phyloP scores from a whole-genome alignment of 1,140 invertebrate genomes.

The Dreissena polymorpha region DNA sequence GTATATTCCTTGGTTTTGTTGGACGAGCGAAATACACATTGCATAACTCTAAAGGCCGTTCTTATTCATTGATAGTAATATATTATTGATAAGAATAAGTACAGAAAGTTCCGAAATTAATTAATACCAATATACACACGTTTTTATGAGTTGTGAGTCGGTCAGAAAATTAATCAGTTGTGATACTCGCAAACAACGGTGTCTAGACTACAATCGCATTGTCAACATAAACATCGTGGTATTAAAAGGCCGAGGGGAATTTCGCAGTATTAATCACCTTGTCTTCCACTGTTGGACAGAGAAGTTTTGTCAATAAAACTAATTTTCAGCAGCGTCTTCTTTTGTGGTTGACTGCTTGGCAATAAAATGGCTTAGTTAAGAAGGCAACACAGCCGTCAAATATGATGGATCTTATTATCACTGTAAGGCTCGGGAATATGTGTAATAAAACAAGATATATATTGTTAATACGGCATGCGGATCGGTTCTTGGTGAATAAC shows the following conservation, averaged over 20 bases:
- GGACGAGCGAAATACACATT: too few relatives aligned
- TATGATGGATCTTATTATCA: constrained; percentile 31
- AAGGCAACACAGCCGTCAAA: background rate
- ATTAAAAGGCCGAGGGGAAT: constrained; percentile 5
- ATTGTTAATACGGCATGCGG: too few relatives aligned
- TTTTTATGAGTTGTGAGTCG: background rate
- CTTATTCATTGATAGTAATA: too few relatives aligned
- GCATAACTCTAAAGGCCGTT: too few relatives aligned
- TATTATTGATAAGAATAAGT: too few relatives aligned
- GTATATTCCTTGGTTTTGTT: too few relatives aligned
- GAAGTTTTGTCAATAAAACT: constrained; percentile 34
- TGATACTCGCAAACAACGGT: background rate
- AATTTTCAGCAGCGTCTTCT: constrained; percentile 20
- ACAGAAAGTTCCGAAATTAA: too few relatives aligned
- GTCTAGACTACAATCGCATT: constrained; percentile 8
- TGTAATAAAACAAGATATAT: too few relatives aligned
- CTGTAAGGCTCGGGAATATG: background rate
- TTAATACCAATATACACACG: too few relatives aligned
- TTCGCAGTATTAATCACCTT: constrained; percentile 18
- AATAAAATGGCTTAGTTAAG: constrained; percentile 8
- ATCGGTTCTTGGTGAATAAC: too few relatives aligned
- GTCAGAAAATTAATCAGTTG: constrained; percentile 6
- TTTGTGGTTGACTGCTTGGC: background rate
- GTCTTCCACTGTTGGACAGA: background rate
- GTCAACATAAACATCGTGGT: constrained; percentile 20